phyloP scores from a whole-genome alignment of 1,140 invertebrate species.

The Trichomalopsis sarcophagae region DNA sequence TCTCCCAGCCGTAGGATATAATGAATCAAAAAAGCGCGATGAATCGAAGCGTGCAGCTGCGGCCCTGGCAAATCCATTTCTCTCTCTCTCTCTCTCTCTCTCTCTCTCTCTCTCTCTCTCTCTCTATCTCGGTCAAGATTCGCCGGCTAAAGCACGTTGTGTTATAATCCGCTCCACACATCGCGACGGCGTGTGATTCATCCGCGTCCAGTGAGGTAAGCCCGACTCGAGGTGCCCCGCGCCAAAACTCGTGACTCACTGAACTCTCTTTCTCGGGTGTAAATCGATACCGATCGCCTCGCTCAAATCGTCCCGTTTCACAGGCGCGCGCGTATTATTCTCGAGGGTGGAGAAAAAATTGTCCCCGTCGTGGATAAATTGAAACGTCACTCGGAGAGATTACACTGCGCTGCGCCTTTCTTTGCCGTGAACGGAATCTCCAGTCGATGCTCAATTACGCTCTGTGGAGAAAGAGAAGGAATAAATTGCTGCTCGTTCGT shows the following conservation, averaged over 20 bases:
- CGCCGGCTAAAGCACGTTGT: neutral
- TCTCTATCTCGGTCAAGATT: constrained; percentile 45
- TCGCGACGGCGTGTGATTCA: constrained; percentile 6
- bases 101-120: constrained; percentile 9
- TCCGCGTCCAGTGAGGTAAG: neutral
- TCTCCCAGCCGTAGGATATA: neutral
- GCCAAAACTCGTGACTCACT: neutral
- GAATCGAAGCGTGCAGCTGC: constrained; percentile 15
- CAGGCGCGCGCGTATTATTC: neutral
- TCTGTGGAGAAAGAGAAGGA: neutral
- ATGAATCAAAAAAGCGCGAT: constrained; percentile 18
- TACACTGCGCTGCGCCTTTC: neutral
- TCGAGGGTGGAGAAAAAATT: neutral
- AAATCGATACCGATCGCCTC: constrained; percentile 20
- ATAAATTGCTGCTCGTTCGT: neutral
- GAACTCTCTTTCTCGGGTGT: neutral
- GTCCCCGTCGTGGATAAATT: neutral
- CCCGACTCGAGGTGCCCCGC: neutral
- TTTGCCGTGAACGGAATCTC: too few relatives aligned
- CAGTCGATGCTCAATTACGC: neutral
- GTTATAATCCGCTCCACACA: neutral
- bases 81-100: constrained; percentile 12
- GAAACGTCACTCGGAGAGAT: constrained; percentile 11
- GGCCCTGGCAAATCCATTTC: constrained; percentile 32
- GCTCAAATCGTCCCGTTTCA: neutral